Base-by-base conservation (phyloP, 2,888 invertebrate genomes). In the Agonum fuliginosum region DNA sequence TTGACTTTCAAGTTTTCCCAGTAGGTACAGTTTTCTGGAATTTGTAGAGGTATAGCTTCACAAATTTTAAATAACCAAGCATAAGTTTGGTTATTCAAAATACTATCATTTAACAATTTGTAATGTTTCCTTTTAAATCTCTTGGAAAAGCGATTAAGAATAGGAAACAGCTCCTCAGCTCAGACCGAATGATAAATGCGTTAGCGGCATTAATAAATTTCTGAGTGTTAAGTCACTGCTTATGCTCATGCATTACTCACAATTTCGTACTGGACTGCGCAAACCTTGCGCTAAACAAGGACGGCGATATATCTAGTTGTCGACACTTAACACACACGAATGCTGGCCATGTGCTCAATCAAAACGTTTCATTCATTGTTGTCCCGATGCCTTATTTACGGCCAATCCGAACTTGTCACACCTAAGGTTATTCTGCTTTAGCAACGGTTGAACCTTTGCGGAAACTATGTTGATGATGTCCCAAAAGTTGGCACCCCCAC, bases 291-390 rank as follows among this genome's bases (percentile, higher is more conserved):
- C n/a, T 22, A 46, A 37, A 77, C 77, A 70, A 77, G 77, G 77
- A 77, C 70, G 58, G 51, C 19, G 37, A 70, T 69, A 77, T 58
- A 77, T 67, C 30, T 30, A 30, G 62, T 48, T 67, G 75, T 65
- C 67, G 67, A 8, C 20, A 67, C 69, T 41, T 69, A 69, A n/a
- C 22, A 3, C 19, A 43, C 43, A 65, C 34, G 17, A 70, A 14
- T 48, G 24, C 54, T 77, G 77, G 30, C 77, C 77, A 77, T 77
- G 77, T 77, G 70, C 77, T 77, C 77, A 77, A 77, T 77, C 77
- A 70, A 75, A 75, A 70, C 54, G 70, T 70, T 62, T 77, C 77
- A 76, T 76, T 76, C 76, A 76, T 76, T 69, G 74, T 76, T 46
- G 30, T 58, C 58, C 43, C 74, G 62, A 71, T 71, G 30, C 24